Evolutionary conservation across 2,113 vertebrate genomes (phyloP).

Genomic region (Coptodon rendalli): DNA sequence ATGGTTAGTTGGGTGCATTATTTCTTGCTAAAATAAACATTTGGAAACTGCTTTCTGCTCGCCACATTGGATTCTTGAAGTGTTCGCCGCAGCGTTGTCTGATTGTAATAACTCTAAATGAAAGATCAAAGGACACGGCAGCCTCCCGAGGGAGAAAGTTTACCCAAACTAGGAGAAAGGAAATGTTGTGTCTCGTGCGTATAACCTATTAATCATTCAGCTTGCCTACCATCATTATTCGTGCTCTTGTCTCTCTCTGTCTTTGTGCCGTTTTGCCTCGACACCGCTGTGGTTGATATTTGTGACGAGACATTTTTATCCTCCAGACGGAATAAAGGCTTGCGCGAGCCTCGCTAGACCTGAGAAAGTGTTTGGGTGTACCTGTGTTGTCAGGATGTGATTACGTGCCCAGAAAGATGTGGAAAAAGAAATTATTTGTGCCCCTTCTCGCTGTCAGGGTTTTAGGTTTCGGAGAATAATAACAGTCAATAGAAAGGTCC

Average conservation of each 20-base stretch:
- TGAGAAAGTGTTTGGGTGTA: not conserved
- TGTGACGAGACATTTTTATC: slow-evolving; percentile 1
- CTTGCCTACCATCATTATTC: not conserved
- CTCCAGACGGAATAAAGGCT: not conserved
- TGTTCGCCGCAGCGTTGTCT: not conserved
- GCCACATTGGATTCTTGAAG: slow-evolving; percentile 4
- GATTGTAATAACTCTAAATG: slow-evolving; percentile 29
- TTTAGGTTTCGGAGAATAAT: not conserved
- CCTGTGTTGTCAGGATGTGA: not conserved
- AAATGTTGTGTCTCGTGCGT: not conserved
- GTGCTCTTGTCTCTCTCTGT: not conserved
- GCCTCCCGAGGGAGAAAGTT: slow-evolving; percentile 10
- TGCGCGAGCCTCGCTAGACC: not conserved
- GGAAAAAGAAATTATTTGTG: not conserved
- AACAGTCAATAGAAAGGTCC: not conserved
- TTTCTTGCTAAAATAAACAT: slow-evolving; percentile 49
- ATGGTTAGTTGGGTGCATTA: slow-evolving; percentile 48
- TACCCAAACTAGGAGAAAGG: not conserved
- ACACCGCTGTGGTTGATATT: not conserved
- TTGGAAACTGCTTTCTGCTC: not conserved
- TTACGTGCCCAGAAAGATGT: not conserved
- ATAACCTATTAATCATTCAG: slow-evolving; percentile 37
- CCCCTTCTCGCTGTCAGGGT: not conserved
- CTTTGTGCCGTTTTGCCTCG: not conserved
- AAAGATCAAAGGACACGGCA: slow-evolving; percentile 12